phyloP scores from a whole-genome alignment of 2,797 vertebrate species.

The Lithobates pipiens region DNA sequence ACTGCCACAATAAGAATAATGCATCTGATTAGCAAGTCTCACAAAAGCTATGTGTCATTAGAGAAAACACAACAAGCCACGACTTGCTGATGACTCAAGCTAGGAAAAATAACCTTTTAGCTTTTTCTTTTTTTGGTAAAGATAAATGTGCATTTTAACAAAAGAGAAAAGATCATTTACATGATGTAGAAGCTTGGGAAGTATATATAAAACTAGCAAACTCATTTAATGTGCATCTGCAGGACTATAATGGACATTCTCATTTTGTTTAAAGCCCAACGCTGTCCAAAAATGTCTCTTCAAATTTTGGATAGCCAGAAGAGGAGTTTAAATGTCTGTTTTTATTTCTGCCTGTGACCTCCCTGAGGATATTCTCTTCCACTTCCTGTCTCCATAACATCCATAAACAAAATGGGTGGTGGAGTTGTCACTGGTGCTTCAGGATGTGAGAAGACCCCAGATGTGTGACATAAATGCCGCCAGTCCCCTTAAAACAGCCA shows the following conservation, averaged over 20 bases:
- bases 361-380: too few relatives aligned
- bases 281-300: too few relatives aligned
- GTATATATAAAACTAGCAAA: not conserved
- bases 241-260: not conserved
- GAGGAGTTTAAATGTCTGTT: too few relatives aligned
- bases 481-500: too few relatives aligned
- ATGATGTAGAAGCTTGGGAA: not conserved
- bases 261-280: not conserved
- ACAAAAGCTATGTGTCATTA: slow-evolving; percentile 33
- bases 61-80: not conserved
- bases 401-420: too few relatives aligned
- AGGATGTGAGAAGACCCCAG: too few relatives aligned
- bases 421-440: too few relatives aligned
- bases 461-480: too few relatives aligned
- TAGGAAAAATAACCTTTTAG: slow-evolving; percentile 13
- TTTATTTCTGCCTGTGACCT: too few relatives aligned
- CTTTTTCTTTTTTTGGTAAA: not conserved
- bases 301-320: too few relatives aligned
- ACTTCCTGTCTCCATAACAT: too few relatives aligned
- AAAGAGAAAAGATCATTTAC: not conserved
- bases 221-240: not conserved
- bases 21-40: slow-evolving; percentile 20
- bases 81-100: slow-evolving; percentile 3
- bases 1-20: slow-evolving; percentile 18
- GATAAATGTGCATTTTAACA: slow-evolving; percentile 23